Conservation (phyloP, 2,888 invertebrate species). For the Hyposoter didymator region DNA sequence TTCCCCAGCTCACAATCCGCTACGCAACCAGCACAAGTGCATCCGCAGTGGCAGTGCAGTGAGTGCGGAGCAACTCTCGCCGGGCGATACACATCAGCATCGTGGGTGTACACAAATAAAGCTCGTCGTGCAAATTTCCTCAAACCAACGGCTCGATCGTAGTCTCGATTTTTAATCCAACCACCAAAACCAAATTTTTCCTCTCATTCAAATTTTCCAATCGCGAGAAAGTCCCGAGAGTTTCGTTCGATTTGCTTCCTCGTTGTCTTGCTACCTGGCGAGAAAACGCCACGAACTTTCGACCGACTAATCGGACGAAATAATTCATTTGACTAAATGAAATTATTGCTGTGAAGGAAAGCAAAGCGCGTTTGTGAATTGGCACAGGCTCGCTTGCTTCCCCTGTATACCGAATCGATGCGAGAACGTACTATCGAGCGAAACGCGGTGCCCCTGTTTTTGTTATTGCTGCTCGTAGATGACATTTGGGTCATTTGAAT, state of each 20-base stretch:
- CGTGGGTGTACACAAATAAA: conserved; percentile 55
- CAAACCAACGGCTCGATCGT: background rate
- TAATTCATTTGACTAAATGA: background rate
- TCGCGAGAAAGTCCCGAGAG: background rate
- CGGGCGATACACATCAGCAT: conserved; percentile 45
- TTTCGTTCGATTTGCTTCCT: background rate
- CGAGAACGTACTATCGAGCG: conserved; percentile 38
- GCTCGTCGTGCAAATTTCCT: background rate
- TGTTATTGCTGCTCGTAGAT: background rate
- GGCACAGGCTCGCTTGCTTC: background rate
- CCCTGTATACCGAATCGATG: conserved; percentile 53
- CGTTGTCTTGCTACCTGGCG: background rate
- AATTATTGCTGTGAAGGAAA: background rate
- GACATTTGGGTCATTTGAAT: conserved; percentile 55
- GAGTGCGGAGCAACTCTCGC: conserved; percentile 59
- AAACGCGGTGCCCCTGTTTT: conserved; percentile 25
- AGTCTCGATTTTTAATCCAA: background rate
- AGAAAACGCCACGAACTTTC: background rate
- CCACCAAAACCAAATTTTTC: background rate
- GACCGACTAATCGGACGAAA: background rate
- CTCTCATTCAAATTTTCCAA: background rate
- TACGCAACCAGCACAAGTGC: conserved; percentile 58
- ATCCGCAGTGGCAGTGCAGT: conserved; percentile 68
- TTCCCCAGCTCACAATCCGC: conserved; percentile 16
- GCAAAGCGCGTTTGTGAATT: background rate